Evolutionary conservation across 2,888 invertebrate species (phyloP), one percentile per base, ranked within the genome.

Genomic region (Abrostola tripartita): DNA sequence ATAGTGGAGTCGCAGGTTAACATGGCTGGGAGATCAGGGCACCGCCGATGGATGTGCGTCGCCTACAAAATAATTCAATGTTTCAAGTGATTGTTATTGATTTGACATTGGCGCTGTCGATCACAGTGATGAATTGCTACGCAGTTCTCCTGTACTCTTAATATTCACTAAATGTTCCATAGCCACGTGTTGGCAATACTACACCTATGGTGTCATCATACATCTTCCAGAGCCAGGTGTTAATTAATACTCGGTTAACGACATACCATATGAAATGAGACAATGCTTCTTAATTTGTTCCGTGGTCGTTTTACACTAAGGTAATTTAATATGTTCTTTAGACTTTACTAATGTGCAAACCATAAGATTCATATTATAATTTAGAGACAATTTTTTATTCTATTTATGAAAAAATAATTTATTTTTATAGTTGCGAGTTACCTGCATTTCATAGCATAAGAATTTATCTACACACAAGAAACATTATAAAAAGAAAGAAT

Each of bases 91-190:
- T 73, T 79, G 64, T 83, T 85, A 92, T 91, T 88, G 90, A 90
- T 92, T 84, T 87, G 92, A 86, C 92, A 92, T 92, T 92, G 91
- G 79, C 62, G 71, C 70, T 86, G 85, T 88, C 86, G 84, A 87
- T 86, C 76, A 83, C 75, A 79, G 81, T 85, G 83, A 87, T 83
- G 79, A 85, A 85, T 87, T 81, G 81, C 68, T 83, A 85, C 66
- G 66, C 65, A 71, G 61, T 64, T 58, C 42, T 52, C 51, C 49
- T 12, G 38, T 64, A 61, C 24, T 61, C 14, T 36, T 49, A 24
- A 24, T 49, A 38, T 54, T 55, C 35, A 56, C 40, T 54, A 41
- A 10, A 49, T 62, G 38, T 10, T 24, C 37, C 50, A 50, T 57
- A 52, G 11, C 37, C 12, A 36, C 36, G 50, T 50, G 36, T 36